These are phyloP conservation scores for Herpetotheres cachinnans DNA, from an alignment of 2,113 vertebrate genomes.

Conservation along the genomic window DNA sequence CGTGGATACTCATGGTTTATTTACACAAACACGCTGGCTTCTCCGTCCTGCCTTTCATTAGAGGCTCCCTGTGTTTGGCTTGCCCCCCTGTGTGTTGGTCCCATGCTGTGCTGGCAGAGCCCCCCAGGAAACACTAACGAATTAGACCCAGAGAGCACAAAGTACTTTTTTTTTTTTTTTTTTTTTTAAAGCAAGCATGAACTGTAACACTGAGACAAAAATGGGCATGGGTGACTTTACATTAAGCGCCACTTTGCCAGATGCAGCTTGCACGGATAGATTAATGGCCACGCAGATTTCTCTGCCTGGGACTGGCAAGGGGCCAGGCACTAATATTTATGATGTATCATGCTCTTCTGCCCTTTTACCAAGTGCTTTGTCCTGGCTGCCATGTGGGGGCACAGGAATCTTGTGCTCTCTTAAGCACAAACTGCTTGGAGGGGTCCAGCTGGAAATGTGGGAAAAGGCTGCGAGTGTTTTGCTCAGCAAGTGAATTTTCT, in stretches of 20 bases:
- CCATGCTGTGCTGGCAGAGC: not conserved
- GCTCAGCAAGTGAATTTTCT: not conserved
- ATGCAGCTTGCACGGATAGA: not conserved
- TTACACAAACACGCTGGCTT: not conserved
- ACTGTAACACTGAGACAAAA: not conserved
- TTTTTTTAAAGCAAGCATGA: not conserved
- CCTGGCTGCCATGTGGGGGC: not conserved
- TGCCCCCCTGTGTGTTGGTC: not conserved
- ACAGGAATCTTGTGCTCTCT: not conserved
- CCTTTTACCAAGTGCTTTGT: not conserved
- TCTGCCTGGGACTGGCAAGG: conserved; percentile 26
- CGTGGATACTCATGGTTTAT: not conserved
- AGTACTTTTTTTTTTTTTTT: not conserved
- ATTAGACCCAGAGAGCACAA: not conserved
- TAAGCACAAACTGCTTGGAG: not conserved
- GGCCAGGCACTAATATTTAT: conserved; percentile 17
- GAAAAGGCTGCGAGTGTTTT: not conserved
- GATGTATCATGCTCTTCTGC: not conserved
- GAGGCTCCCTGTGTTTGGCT: not conserved
- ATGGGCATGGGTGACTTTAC: not conserved
- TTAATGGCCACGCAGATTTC: not conserved
- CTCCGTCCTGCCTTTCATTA: not conserved
- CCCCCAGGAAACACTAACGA: not conserved
- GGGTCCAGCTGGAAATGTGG: not conserved
- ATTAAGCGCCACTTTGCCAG: not conserved